Evolutionary conservation across 2,797 vertebrate genomes (phyloP).

Genomic region (Tachyglossus aculeatus): DNA sequence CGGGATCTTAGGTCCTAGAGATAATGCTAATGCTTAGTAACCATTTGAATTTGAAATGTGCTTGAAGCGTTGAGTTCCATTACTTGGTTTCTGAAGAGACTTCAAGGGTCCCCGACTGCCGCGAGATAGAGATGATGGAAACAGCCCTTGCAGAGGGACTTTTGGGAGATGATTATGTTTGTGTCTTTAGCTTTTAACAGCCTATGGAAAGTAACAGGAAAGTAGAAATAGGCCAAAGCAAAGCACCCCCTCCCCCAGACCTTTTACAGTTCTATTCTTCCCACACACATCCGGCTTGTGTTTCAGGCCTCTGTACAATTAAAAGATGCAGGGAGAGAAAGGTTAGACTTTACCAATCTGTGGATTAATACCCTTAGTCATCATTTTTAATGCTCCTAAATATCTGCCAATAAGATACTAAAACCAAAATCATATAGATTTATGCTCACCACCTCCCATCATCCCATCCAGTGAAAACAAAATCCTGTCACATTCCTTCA

Average conservation of each 20-base stretch:
- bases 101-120: background rate
- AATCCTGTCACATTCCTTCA: background rate
- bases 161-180: background rate
- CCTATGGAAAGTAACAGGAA: background rate
- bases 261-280: too few species aligned
- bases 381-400: conserved; percentile 28
- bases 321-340: conserved; percentile 42
- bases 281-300: too few species aligned
- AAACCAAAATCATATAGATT: background rate
- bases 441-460: background rate
- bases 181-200: background rate
- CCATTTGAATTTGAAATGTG: background rate
- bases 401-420: conserved; percentile 27
- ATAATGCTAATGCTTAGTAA: background rate
- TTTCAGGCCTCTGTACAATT: conserved; percentile 18
- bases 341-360: too few species aligned
- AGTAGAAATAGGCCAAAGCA: background rate
- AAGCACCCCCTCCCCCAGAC: too few species aligned
- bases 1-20: background rate
- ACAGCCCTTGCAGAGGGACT: background rate
- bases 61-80: background rate
- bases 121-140: background rate
- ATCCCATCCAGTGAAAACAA: background rate
- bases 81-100: background rate
- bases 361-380: conserved; percentile 27